A percentile compares a stretch with the other conserved stretches of the same genome.
These are phyloP conservation scores for Perccottus glenii DNA, from an alignment of 2,113 vertebrate species.

Conservation along the genomic window DNA sequence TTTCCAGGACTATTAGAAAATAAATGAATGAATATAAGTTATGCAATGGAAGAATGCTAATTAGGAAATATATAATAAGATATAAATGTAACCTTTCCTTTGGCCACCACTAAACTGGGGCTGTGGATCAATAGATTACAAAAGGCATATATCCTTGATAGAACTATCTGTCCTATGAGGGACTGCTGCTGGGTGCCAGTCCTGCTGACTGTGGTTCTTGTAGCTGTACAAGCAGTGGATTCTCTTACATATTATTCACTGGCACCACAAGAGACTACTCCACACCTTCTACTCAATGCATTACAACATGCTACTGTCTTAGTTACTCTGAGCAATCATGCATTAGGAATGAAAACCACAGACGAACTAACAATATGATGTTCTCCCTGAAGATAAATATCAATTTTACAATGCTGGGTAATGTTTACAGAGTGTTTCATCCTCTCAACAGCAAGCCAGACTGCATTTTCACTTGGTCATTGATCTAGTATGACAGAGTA, in stretches of 20 bases:
- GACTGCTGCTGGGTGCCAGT: slow-evolving; percentile 35
- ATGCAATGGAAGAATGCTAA: background rate
- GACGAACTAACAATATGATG: background rate
- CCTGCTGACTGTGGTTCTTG: slow-evolving; percentile 60
- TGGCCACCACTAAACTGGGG: slow-evolving; percentile 37
- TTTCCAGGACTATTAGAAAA: background rate
- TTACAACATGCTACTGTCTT: slow-evolving; percentile 19
- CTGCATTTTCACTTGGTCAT: too few relatives aligned
- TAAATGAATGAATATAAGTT: background rate
- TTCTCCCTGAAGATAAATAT: background rate
- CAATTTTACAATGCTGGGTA: background rate
- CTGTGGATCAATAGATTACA: slow-evolving; percentile 66
- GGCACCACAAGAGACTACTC: slow-evolving; percentile 47
- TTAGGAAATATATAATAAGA: slow-evolving; percentile 23
- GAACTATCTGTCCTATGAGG: slow-evolving; percentile 33
- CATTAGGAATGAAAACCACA: background rate
- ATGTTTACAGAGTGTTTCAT: background rate
- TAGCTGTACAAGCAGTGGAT: slow-evolving; percentile 46
- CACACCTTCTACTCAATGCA: slow-evolving; percentile 40
- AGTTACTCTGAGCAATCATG: slow-evolving; percentile 27
- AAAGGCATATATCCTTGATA: slow-evolving; percentile 59
- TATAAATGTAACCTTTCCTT: slow-evolving; percentile 34
- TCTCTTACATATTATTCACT: slow-evolving; percentile 57
- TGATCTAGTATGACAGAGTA: too few relatives aligned
- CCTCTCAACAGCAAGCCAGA: background rate